Evolutionary conservation across 2,888 invertebrate genomes (phyloP).

Genomic region (Thymelicus sylvestris): DNA sequence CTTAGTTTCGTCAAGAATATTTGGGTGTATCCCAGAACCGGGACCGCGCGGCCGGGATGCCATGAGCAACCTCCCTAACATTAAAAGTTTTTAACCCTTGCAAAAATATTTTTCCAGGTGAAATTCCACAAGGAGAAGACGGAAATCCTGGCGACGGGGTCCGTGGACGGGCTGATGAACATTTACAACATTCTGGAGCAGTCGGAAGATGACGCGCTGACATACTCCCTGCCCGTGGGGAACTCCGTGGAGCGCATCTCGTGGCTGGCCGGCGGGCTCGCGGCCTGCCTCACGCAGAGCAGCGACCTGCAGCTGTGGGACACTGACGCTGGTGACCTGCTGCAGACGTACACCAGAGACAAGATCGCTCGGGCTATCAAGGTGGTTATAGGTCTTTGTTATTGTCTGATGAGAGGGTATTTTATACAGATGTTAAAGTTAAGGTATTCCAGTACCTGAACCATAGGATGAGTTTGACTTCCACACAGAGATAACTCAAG

Average conservation of each 20-base stretch:
- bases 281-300: slow-evolving; percentile 89
- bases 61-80: no score
- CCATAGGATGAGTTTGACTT: no score
- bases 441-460: no score
- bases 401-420: no score
- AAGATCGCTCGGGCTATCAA: slow-evolving; percentile 85
- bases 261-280: slow-evolving; percentile 77
- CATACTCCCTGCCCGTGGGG: slow-evolving; percentile 90
- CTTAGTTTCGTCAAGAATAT: no score
- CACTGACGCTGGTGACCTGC: slow-evolving; percentile 85
- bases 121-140: slow-evolving; percentile 89
- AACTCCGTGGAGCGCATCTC: slow-evolving; percentile 88
- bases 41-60: no score
- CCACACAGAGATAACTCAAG: no score
- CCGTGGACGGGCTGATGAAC: slow-evolving; percentile 94
- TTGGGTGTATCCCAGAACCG: no score
- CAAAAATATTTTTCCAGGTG: slow-evolving; percentile 67
- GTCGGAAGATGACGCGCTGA: slow-evolving; percentile 92
- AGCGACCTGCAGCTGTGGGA: slow-evolving; percentile 89
- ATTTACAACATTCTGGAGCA: slow-evolving; percentile 90
- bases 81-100: no score
- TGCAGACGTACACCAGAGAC: slow-evolving; percentile 83
- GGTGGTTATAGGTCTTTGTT: slow-evolving; percentile 54
- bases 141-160: slow-evolving; percentile 89
- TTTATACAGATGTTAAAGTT: no score